Base-by-base conservation (phyloP, 2,888 invertebrate genomes). In the Microctonus aethiopoides region DNA sequence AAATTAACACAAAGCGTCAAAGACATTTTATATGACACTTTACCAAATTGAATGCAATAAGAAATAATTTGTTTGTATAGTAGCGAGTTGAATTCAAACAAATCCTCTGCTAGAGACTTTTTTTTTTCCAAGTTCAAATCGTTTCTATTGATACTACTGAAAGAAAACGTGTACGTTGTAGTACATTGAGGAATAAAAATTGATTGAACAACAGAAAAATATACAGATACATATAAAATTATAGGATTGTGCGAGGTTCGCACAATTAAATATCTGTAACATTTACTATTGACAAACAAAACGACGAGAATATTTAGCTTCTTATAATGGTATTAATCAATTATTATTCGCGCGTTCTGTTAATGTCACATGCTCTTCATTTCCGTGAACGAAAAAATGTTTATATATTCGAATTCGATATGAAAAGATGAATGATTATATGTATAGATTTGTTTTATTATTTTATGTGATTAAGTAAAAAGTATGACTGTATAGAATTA, bases 11-110 rank as follows among this genome's bases (percentile, higher is more conserved):
- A 92, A 80, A 92, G 92, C 80, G 92, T 92, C 29, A 96, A 94
- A 88, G 95, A 97, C 86, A 94, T 97, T 85, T 88, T 98, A 52
- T 91, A 91, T 81, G 97, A 97, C 84, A 92, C 95, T 77, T 88
- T 96, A 87, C 95, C 95, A 69, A 92, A 92, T 86, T 92, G 90
- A 88, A 73, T 52, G 36, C 20, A 20, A 34, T 29, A n/a, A 22
- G n/a, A 34, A 16, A 34, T 22, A 16, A 52, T 20, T 26, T 20
- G 46, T 34, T 11, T 46, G 46, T 46, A 20, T 46, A 46, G 46
- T 46, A 56, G 65, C 56, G 39, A 56, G 65, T 41, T 39, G 52
- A 34, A 24, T 59, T 46, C 11, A 20, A 39, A 16, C n/a, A 26
- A 46, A 46, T 46, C 46, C 46, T 46, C 16, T 46, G 3, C n/a